phyloP scores from a whole-genome alignment of 2,797 vertebrate genomes.

The Dromococcyx pavoninus region DNA sequence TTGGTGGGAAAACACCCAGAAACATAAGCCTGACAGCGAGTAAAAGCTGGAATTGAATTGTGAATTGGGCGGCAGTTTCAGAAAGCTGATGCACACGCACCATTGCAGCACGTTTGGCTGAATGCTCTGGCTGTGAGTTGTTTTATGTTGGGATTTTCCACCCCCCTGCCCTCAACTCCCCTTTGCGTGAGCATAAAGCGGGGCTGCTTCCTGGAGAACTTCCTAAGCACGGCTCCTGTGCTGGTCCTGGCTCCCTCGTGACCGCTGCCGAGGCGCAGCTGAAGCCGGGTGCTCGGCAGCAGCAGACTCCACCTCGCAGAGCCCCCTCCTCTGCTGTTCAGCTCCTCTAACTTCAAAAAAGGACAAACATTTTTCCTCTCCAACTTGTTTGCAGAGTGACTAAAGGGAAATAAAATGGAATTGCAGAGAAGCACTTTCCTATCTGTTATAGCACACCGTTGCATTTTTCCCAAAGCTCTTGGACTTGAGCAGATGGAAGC shows the following conservation, averaged over 20 bases:
- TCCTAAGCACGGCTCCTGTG: neutral
- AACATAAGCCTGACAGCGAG: accelerated
- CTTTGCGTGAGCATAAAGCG: neutral
- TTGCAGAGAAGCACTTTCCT: neutral
- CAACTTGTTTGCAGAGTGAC: neutral
- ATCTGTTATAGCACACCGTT: neutral
- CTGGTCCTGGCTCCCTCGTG: neutral
- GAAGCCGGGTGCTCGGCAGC: accelerated
- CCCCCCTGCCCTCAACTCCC: neutral
- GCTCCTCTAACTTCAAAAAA: neutral
- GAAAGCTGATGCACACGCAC: neutral
- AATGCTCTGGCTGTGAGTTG: neutral
- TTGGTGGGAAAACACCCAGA: neutral
- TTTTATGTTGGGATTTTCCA: neutral
- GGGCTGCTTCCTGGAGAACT: slow-evolving; percentile 35
- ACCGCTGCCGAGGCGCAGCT: neutral
- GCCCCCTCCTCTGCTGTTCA: neutral
- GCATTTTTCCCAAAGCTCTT: neutral
- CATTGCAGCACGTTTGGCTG: neutral
- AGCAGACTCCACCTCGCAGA: neutral
- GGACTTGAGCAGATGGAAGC: neutral
- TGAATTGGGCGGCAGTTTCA: neutral
- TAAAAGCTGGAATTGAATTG: neutral
- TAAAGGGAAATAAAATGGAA: neutral
- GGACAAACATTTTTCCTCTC: neutral